phyloP scores from a whole-genome alignment of 23 tunicate species.

The Halocynthia roretzi region DNA sequence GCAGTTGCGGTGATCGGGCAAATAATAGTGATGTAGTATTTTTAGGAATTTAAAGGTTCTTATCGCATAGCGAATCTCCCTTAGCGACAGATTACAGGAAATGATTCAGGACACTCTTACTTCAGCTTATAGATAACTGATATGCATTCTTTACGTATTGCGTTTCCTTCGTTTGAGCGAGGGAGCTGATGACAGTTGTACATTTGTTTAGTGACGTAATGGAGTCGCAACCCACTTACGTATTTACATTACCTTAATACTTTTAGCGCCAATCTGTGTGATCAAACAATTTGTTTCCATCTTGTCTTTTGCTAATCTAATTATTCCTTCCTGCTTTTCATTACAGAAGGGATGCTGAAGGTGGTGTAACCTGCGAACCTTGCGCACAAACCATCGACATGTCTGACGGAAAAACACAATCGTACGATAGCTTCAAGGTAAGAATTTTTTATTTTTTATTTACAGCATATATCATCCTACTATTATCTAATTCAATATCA shows the following conservation, averaged over 20 bases:
- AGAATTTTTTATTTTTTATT: neutral
- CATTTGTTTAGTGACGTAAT: neutral
- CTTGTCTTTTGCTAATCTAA: neutral
- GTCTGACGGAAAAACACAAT: slow-evolving; percentile 16
- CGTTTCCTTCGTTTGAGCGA: neutral
- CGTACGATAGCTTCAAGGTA: slow-evolving; percentile 23
- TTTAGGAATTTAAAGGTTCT: too few relatives aligned
- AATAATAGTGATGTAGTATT: too few relatives aligned
- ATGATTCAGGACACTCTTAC: neutral
- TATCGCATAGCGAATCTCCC: too few relatives aligned
- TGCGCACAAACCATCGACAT: slow-evolving; percentile 46
- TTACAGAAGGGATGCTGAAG: slow-evolving; percentile 57
- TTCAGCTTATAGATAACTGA: neutral
- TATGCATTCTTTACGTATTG: neutral
- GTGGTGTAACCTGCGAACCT: slow-evolving; percentile 65
- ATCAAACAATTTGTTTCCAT: neutral
- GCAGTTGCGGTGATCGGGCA: too few relatives aligned
- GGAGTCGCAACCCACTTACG: too few relatives aligned
- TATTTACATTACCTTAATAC: too few relatives aligned
- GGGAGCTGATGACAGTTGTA: neutral
- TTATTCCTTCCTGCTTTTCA: neutral
- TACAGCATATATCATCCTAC: neutral
- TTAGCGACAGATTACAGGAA: neutral
- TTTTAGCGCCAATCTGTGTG: too few relatives aligned
- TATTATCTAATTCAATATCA: neutral